Conservation (phyloP, 2,113 vertebrate genomes). For the Calyptomena viridis region DNA sequence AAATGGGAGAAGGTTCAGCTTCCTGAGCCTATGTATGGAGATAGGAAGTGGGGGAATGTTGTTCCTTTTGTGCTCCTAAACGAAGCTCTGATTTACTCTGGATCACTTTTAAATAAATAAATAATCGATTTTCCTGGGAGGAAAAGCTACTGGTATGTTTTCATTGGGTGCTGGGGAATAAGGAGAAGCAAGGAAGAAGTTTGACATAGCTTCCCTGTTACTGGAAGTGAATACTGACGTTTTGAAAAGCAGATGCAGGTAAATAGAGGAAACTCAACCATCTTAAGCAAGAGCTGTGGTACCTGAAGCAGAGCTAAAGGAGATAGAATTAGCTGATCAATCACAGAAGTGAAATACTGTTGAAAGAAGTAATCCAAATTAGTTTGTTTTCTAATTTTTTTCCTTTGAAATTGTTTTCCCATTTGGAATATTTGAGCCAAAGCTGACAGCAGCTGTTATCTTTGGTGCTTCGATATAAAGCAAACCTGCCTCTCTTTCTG, state of each 20-base stretch:
- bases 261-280: neutral
- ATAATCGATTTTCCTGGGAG: accelerated
- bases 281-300: neutral
- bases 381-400: neutral
- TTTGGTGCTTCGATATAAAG: neutral
- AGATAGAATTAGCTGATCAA: neutral
- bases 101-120: neutral
- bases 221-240: neutral
- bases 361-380: neutral
- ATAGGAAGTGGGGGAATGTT: neutral
- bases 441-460: neutral
- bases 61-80: neutral
- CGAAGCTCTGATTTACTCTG: neutral
- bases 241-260: neutral
- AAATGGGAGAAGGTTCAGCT: neutral
- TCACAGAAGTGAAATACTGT: neutral
- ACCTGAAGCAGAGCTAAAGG: neutral
- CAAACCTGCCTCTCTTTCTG: neutral
- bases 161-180: neutral
- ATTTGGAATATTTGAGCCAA: neutral
- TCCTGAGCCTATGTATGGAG: neutral
- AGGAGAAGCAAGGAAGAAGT: neutral
- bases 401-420: neutral
- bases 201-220: neutral
- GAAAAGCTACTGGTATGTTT: neutral